Evolutionary conservation across 1,140 invertebrate genomes (phyloP), one percentile per base, ranked within the genome.

Genomic region (Zaprionus nigranus): DNA sequence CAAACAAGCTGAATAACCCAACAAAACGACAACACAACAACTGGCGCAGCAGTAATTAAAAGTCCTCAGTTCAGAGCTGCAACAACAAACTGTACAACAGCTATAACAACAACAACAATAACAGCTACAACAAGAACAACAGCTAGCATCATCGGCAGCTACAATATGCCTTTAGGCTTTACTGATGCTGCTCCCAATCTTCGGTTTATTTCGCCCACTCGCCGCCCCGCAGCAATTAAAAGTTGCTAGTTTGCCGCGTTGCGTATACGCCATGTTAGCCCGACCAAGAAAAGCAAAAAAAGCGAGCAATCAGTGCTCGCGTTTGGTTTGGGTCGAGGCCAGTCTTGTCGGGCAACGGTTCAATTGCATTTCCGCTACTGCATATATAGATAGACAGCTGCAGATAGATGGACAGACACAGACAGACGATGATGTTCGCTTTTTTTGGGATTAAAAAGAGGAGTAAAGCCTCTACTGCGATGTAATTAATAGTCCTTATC

Each of bases 11-110:
- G 70, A 57, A 58, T 49, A 64, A 51, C 63, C 40, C 40, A 46
- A 46, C 40, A 17, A n/a, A 40, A 34, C 30, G 9, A 46, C 40
- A 46, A 30, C n/a, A 17, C 40, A 9, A 43, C 40, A 40, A 40
- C 73, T 75, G 59, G 66, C 58, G 72, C 78, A 79, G 54, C 74
- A 72, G 85, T 90, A 88, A 88, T 88, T 90, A 88, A 88, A 88
- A 88, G 59, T 68, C 78, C 53, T 51, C 84, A 68, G 65, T 69
- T 69, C 36, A 57, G 66, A 72, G 17, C 38, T 53, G 36, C 61
- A 62, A 22, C 43, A 38, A 53, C 46, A 26, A 24, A 17, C 24
- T 15, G 13, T 12, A 30, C 53, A 49, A 24, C 28, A 11, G 5
- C 26, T 5, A 30, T 30, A 64, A 20, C 46, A 65, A 56, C 51